Conservation (phyloP, 2,797 vertebrate genomes). For the Catharus ustulatus region DNA sequence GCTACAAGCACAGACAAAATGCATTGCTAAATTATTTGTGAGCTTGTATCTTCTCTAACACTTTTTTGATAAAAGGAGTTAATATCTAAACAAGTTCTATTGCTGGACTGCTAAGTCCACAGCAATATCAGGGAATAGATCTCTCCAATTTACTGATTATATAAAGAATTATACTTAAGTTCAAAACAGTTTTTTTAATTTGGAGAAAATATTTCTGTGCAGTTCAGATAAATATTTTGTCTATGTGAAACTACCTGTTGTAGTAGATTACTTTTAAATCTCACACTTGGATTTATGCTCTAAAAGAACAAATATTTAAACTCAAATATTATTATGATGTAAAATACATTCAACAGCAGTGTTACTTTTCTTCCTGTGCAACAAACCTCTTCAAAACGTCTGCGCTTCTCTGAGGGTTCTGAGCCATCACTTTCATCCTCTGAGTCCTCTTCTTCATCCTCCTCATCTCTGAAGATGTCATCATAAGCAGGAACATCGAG, state of each 20-base stretch:
- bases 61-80: no score
- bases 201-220: neutral
- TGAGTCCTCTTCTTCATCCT: conserved; percentile 82
- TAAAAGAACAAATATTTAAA: neutral
- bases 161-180: neutral
- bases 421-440: conserved; percentile 86
- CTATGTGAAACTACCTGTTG: neutral
- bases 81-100: neutral
- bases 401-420: conserved; percentile 91
- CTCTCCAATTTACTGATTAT: neutral
- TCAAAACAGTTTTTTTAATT: neutral
- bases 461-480: conserved; percentile 92
- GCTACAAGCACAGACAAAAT: neutral
- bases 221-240: neutral
- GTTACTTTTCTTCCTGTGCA: neutral
- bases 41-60: neutral
- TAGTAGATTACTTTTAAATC: neutral
- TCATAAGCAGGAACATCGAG: conserved; percentile 91
- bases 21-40: neutral
- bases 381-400: conserved; percentile 88
- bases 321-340: neutral
- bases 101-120: neutral
- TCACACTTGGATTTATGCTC: neutral
- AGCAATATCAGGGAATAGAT: neutral
- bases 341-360: neutral